Conservation (phyloP, 2,888 invertebrate genomes). For the Bedellia somnulentella region DNA sequence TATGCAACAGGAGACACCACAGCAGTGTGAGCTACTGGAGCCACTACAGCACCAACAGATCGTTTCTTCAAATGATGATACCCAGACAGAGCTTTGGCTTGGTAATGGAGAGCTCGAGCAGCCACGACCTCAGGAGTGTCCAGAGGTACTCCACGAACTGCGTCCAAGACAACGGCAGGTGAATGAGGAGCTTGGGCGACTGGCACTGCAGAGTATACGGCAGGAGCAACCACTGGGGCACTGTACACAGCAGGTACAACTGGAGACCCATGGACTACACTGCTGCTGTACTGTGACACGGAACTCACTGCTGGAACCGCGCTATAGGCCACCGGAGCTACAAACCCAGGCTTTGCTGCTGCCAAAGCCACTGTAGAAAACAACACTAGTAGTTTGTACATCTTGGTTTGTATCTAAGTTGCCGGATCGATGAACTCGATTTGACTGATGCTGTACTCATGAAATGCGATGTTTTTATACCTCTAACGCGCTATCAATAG, state of each 20-base stretch:
- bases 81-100: slow-evolving; percentile 40
- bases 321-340: slow-evolving; percentile 27
- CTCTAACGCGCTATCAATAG: slow-evolving; percentile 19
- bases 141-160: slow-evolving; percentile 44
- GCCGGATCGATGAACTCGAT: slow-evolving; percentile 26
- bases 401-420: slow-evolving; percentile 40
- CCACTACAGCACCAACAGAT: slow-evolving; percentile 9
- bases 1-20: slow-evolving; percentile 18
- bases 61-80: slow-evolving; percentile 40
- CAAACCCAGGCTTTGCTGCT: slow-evolving; percentile 45
- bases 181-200: slow-evolving; percentile 31
- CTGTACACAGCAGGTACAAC: slow-evolving; percentile 16
- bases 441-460: slow-evolving; percentile 35
- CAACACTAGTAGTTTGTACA: slow-evolving; percentile 63
- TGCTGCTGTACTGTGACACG: slow-evolving; percentile 22
- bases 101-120: slow-evolving; percentile 45
- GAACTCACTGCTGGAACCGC: slow-evolving; percentile 21
- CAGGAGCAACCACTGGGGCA: slow-evolving; percentile 12
- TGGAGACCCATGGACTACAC: slow-evolving; percentile 20
- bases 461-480: slow-evolving; percentile 36
- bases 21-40: slow-evolving; percentile 16
- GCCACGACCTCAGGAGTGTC: slow-evolving; percentile 54
- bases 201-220: slow-evolving; percentile 11
- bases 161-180: slow-evolving; percentile 43
- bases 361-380: slow-evolving; percentile 61